A percentile compares a stretch with the other conserved stretches of the same genome.
phyloP scores from a whole-genome alignment of 2,113 vertebrate species.

The Tetrax tetrax region DNA sequence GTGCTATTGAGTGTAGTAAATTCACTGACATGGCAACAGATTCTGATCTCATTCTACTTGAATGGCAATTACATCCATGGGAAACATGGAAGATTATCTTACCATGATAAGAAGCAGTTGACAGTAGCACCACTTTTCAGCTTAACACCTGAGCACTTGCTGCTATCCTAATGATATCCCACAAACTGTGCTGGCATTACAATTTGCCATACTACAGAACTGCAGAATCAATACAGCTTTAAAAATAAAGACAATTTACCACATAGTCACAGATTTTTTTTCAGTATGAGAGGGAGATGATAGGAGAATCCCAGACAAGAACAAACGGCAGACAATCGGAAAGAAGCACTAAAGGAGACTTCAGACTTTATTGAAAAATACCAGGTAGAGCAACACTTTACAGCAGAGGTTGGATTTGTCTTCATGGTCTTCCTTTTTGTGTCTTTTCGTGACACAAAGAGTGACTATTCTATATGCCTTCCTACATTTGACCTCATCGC shows the following conservation, averaged over 20 bases:
- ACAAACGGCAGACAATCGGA: neutral
- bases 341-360: neutral
- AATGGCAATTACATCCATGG: neutral
- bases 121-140: neutral
- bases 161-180: neutral
- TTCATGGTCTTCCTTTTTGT: neutral
- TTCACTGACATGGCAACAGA: neutral
- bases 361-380: neutral
- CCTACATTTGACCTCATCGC: neutral
- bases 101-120: neutral
- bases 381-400: neutral
- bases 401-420: neutral
- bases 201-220: neutral
- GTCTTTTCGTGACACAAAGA: neutral
- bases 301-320: neutral
- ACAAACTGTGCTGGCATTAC: neutral
- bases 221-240: neutral
- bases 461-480: neutral
- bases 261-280: neutral
- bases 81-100: neutral
- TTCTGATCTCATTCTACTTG: neutral
- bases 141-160: neutral
- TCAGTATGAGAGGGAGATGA: neutral
- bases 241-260: neutral
- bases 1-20: neutral